Percentiles rank a stretch among this genome's conserved stretches.
phyloP scores from a whole-genome alignment of 2,113 vertebrate species.

The Pristiophorus japonicus region DNA sequence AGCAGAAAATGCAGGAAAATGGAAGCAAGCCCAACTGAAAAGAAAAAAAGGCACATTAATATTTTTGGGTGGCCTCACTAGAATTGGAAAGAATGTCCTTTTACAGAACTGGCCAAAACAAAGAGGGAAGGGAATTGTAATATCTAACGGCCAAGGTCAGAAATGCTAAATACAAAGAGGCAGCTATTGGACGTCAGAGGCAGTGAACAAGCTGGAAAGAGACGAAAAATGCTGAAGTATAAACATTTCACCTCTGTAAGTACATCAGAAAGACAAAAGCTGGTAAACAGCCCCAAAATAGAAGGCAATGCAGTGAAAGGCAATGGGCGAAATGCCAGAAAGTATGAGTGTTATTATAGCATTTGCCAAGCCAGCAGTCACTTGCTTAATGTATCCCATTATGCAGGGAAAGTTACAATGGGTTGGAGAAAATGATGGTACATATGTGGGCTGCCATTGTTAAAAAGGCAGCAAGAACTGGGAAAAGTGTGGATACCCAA shows the following conservation, averaged over 20 bases:
- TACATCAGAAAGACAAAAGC: background rate
- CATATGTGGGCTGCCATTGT: background rate
- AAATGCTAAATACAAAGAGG: background rate
- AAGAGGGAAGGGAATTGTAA: background rate
- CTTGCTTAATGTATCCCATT: background rate
- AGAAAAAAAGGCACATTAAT: background rate
- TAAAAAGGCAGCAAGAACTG: background rate
- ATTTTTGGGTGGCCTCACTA: background rate
- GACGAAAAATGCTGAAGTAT: background rate
- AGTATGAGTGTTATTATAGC: background rate
- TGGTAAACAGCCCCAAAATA: background rate
- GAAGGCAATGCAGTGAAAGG: background rate
- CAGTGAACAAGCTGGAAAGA: background rate
- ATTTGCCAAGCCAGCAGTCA: background rate
- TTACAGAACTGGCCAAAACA: background rate
- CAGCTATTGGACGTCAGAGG: background rate
- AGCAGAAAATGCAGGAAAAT: background rate
- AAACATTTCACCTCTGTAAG: background rate
- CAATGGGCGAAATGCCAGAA: background rate
- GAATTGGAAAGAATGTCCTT: background rate
- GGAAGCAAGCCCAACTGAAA: background rate
- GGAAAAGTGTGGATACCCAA: background rate
- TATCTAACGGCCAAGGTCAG: background rate
- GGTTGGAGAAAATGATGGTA: background rate
- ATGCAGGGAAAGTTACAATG: background rate